Evolutionary conservation across 2,888 invertebrate species (phyloP), one percentile per base, ranked within the genome.

Genomic region (Mythimna loreyi): DNA sequence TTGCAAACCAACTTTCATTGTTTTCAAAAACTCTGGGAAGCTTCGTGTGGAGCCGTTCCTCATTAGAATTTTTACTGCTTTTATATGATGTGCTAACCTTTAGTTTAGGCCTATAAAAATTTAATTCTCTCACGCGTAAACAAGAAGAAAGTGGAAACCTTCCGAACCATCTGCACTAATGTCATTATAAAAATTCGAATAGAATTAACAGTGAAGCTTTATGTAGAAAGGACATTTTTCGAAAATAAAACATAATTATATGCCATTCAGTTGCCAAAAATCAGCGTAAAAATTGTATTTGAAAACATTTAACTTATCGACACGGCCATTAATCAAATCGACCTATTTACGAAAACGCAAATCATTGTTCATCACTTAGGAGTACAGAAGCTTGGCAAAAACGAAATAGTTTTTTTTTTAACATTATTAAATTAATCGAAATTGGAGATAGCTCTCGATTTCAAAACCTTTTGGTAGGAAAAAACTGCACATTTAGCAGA

Each of bases 21-120:
- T 80, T 63, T 66, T 74, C 19, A 75, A 84, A 58, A 85, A 69
- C 75, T 82, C 82, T 89, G 89, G 83, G 91, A 90, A 90, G 85
- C 82, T 83, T 75, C 75, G 80, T 75, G 75, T 50, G 56, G n/a
- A 64, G 64, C 60, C 76, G 74, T 56, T 71, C 61, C 81, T 86
- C 85, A 86, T 88, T 88, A 85, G 80, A 86, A 86, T 86, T 81
- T 85, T 82, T 84, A 87, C 86, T 65, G 67, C 69, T 68, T 70
- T 64, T 68, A 68, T 57, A 30, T 79, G 75, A 72, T 55, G 59
- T 62, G 36, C 9, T 30, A 80, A 81, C 74, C 74, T 72, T 80
- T 82, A 70, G 61, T 66, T 49, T 47, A 47, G 5, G 19, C 23
- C 53, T 50, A 49, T 61, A 68, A 28, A 28, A 72, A 81, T 70